Evolutionary conservation across 2,113 vertebrate species (phyloP).

Genomic region (Odontophorus gujanensis): DNA sequence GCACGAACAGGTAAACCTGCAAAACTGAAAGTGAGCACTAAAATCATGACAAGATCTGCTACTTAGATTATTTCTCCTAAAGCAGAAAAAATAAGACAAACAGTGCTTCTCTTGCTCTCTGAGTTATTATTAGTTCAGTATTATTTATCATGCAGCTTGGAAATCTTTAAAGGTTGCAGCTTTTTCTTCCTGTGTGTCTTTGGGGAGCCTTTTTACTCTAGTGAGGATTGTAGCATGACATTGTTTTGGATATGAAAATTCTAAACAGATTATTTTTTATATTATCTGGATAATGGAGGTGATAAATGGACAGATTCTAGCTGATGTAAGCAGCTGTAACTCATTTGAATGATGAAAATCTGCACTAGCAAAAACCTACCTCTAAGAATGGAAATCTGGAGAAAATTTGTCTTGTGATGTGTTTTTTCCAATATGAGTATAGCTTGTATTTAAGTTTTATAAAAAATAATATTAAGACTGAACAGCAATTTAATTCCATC

Average conservation of each 20-base stretch:
- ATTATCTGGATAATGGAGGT: slow-evolving; percentile 42
- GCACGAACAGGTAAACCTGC: slow-evolving; percentile 61
- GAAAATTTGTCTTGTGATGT: background rate
- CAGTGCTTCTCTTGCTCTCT: slow-evolving; percentile 26
- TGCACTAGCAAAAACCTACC: slow-evolving; percentile 4
- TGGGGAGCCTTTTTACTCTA: slow-evolving; percentile 47
- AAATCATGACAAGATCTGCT: slow-evolving; percentile 63
- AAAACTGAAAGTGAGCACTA: slow-evolving; percentile 73
- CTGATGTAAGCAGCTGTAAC: slow-evolving; percentile 41
- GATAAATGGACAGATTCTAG: slow-evolving; percentile 42
- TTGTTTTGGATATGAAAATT: slow-evolving; percentile 55
- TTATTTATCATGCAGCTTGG: slow-evolving; percentile 62
- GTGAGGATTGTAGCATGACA: slow-evolving; percentile 45
- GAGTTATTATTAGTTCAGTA: slow-evolving; percentile 66
- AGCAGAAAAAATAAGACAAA: slow-evolving; percentile 69
- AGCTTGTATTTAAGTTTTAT: background rate
- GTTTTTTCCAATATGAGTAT: background rate
- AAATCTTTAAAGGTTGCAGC: slow-evolving; percentile 68
- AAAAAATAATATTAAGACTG: background rate
- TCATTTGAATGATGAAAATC: slow-evolving; percentile 51
- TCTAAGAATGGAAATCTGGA: background rate
- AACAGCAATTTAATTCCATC: background rate
- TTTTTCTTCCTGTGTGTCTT: slow-evolving; percentile 59
- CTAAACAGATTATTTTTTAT: slow-evolving; percentile 37
- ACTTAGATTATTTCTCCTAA: slow-evolving; percentile 61